Evolutionary conservation across 2,113 vertebrate genomes (phyloP).

Genomic region (Hippotragus niger): DNA sequence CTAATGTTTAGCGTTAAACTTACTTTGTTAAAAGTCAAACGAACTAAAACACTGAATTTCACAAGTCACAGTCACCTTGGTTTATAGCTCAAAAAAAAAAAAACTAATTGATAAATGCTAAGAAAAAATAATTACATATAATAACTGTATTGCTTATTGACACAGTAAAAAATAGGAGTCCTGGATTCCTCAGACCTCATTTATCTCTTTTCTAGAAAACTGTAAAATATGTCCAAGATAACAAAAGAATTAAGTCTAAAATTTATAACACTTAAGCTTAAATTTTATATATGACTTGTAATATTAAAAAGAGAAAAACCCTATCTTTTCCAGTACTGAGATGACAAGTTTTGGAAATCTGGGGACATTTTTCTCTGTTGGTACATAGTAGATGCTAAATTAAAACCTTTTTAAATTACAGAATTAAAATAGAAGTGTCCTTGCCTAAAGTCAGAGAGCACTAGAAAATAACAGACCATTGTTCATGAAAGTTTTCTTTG

Average conservation of each 20-base stretch:
- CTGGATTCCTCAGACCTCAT: not conserved
- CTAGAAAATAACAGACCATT: not conserved
- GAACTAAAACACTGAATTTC: conserved; percentile 5
- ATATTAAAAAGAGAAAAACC: not conserved
- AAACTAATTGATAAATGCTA: not conserved
- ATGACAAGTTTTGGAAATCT: not conserved
- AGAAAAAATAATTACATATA: not conserved
- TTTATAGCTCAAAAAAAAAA: not conserved
- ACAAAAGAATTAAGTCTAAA: not conserved
- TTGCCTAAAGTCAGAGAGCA: conserved; percentile 10
- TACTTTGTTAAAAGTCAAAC: conserved; percentile 4
- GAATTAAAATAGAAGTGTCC: not conserved
- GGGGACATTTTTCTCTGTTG: not conserved
- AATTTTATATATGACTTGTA: not conserved
- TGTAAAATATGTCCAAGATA: not conserved
- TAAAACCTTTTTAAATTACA: not conserved
- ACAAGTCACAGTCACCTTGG: not conserved
- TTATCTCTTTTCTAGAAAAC: not conserved
- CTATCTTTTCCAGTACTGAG: not conserved
- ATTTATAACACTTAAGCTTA: not conserved
- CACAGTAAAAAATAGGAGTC: not conserved
- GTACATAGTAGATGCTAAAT: not conserved
- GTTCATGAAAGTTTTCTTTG: not conserved
- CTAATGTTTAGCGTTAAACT: not conserved
- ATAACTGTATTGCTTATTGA: not conserved